Percentiles rank a stretch among this genome's conserved stretches.
Evolutionary conservation across 1,140 invertebrate species (phyloP).

Genomic region (Caerostris darwini): DNA sequence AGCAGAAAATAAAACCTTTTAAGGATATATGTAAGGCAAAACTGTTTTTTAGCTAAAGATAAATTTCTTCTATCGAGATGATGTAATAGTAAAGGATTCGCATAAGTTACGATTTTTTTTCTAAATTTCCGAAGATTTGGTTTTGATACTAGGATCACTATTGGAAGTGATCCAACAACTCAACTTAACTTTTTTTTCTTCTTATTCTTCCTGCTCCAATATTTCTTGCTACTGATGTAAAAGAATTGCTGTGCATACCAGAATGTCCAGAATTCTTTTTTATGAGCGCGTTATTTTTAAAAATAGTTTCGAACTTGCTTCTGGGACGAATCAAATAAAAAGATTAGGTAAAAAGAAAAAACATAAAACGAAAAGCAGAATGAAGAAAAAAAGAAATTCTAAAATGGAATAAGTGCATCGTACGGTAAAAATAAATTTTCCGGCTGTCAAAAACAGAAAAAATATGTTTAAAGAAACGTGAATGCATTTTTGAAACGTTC

Average conservation of each 20-base stretch:
- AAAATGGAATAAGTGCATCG: background rate
- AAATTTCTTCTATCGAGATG: background rate
- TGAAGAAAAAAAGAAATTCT: background rate
- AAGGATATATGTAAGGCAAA: too few species aligned
- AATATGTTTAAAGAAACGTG: background rate
- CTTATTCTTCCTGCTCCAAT: background rate
- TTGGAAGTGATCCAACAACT: constrained; percentile 27
- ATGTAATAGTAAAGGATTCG: background rate
- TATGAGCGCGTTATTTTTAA: constrained; percentile 41
- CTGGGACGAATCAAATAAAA: constrained; percentile 11
- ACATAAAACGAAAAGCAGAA: background rate
- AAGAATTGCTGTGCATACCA: background rate
- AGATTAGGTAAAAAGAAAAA: background rate
- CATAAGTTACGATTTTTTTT: background rate
- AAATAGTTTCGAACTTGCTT: constrained; percentile 25
- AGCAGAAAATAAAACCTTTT: too few species aligned
- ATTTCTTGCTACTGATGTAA: background rate
- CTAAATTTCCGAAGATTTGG: background rate
- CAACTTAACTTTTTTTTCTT: background rate
- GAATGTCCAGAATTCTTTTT: constrained; percentile 38
- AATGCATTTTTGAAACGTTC: constrained; percentile 6
- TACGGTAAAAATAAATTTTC: constrained; percentile 3
- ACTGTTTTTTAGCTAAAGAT: background rate
- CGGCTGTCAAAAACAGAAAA: background rate
- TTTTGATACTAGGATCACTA: constrained; percentile 1